Conservation (phyloP, 2,888 invertebrate genomes). For the Troides helena region DNA sequence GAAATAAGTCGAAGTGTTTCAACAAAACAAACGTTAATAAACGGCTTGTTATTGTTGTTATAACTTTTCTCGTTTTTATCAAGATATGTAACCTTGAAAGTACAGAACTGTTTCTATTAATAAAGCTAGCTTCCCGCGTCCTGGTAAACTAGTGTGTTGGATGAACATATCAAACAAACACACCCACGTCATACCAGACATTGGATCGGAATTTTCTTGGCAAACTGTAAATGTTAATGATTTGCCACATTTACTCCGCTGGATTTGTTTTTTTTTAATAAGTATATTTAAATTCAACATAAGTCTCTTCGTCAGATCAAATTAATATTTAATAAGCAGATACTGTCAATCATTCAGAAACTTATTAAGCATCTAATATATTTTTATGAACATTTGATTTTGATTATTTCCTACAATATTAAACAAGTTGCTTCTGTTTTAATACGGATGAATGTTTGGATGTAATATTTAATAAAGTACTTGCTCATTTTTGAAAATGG, state of each 20-base stretch:
- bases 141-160: slow-evolving; percentile 47
- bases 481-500: too few species aligned
- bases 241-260: not conserved
- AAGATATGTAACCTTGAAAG: slow-evolving; percentile 71
- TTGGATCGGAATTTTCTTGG: slow-evolving; percentile 1
- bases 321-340: not conserved
- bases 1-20: too few species aligned
- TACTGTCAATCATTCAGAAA: not conserved
- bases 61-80: slow-evolving; percentile 60
- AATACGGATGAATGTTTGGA: not conserved
- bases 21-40: too few species aligned
- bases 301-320: not conserved
- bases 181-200: slow-evolving; percentile 13
- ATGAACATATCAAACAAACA: slow-evolving; percentile 50
- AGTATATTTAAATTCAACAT: not conserved
- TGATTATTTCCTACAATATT: not conserved
- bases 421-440: not conserved
- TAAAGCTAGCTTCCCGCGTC: slow-evolving; percentile 58
- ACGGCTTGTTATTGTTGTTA: slow-evolving; percentile 31
- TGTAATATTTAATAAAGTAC: too few species aligned
- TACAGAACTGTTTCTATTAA: slow-evolving; percentile 65
- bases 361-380: not conserved
- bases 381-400: not conserved
- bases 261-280: not conserved
- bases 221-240: not conserved